Conservation (phyloP, 2,113 vertebrate species). For the Muntiacus muntjak region DNA sequence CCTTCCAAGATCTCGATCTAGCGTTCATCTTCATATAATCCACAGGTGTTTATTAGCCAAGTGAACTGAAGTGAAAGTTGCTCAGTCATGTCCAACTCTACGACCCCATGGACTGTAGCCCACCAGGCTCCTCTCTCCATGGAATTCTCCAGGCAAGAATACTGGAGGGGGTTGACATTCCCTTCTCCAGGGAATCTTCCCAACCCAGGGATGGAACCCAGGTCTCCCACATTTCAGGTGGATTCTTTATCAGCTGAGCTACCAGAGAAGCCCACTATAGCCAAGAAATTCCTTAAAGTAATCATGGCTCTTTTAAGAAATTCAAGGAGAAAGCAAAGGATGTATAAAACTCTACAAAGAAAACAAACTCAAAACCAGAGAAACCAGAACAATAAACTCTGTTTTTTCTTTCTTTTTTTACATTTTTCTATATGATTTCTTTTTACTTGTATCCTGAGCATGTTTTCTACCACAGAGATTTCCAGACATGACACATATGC, state of each 20-base stretch:
- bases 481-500: neutral
- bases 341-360: neutral
- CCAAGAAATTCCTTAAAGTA: neutral
- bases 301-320: neutral
- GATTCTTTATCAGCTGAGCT: neutral
- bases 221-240: neutral
- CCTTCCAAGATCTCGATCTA: neutral
- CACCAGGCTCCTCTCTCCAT: neutral
- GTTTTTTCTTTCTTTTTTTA: neutral
- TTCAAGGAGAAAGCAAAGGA: neutral
- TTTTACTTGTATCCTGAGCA: neutral
- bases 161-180: neutral
- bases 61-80: neutral
- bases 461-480: neutral
- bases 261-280: neutral
- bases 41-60: neutral
- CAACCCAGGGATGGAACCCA: neutral
- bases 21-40: neutral
- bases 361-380: neutral
- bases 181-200: neutral
- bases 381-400: neutral
- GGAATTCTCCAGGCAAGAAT: neutral
- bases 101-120: accelerated
- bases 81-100: neutral
- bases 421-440: neutral